A percentile compares a stretch with the other conserved stretches of the same genome.
Evolutionary conservation across 2,888 invertebrate species (phyloP).

Genomic region (Slavum lentiscoides): DNA sequence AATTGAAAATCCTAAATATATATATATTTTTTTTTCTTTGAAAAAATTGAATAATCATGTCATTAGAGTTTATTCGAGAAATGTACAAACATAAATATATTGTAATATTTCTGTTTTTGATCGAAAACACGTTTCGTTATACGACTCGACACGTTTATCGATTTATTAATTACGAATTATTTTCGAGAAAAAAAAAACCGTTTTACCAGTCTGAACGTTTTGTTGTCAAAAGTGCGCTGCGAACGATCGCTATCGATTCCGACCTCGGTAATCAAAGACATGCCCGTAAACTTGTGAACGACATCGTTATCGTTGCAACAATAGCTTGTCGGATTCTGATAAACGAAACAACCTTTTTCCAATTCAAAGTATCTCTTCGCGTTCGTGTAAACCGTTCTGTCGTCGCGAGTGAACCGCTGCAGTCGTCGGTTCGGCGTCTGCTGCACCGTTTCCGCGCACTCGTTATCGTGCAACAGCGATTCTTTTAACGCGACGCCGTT

Average conservation of each 20-base stretch:
- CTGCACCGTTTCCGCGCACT: conserved; percentile 1
- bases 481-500: conserved; percentile 39
- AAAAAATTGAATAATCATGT: no score
- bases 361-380: conserved; percentile 11
- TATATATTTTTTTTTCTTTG: no score
- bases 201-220: conserved; percentile 21
- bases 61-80: no score
- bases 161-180: background rate
- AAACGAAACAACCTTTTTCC: conserved; percentile 44
- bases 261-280: conserved; percentile 12
- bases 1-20: no score
- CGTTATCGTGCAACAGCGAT: conserved; percentile 25
- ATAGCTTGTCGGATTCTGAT: conserved; percentile 29
- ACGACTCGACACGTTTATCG: background rate
- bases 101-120: no score
- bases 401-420: background rate
- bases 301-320: conserved; percentile 28
- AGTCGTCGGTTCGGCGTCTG: background rate
- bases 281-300: conserved; percentile 17
- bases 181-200: background rate
- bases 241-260: background rate
- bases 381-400: background rate
- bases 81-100: no score
- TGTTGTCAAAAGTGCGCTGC: background rate
- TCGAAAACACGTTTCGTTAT: background rate